A percentile compares a stretch with the other conserved stretches of the same genome.
phyloP scores from a whole-genome alignment of 2,888 invertebrate genomes.

The Tachina lurida region DNA sequence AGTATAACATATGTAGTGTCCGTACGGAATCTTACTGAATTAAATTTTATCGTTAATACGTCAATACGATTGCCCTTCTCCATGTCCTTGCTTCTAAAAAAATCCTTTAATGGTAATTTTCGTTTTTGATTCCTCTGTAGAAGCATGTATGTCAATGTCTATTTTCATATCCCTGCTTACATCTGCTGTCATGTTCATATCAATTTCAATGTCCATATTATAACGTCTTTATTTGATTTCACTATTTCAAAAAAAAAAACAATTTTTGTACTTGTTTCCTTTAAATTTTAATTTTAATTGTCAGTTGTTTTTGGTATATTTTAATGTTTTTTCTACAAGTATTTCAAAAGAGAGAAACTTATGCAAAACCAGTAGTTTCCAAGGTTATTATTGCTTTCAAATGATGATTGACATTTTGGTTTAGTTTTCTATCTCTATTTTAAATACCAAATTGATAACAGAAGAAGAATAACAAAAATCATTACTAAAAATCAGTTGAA shows the following conservation, averaged over 20 bases:
- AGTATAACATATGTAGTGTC: no score
- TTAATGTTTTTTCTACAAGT: neutral
- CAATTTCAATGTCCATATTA: neutral
- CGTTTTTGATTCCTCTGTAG: neutral
- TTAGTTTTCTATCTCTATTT: neutral
- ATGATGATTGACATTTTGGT: slow-evolving; percentile 40
- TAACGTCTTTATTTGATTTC: neutral
- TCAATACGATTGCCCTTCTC: no score
- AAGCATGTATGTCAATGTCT: neutral
- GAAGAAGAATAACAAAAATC: neutral
- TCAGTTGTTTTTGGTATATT: neutral
- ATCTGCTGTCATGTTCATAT: neutral
- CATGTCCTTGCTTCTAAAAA: no score
- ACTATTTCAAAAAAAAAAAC: neutral
- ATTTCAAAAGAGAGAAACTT: neutral
- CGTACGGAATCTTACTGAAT: no score
- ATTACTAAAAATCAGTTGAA: neutral
- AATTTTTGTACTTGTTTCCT: neutral
- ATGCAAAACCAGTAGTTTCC: neutral
- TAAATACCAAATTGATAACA: neutral
- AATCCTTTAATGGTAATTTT: neutral
- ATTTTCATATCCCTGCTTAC: neutral
- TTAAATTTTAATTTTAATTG: neutral
- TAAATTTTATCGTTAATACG: no score
- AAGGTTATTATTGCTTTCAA: slow-evolving; percentile 20